These are phyloP conservation scores for Clivina fossor DNA, from an alignment of 2,888 invertebrate species.

Conservation along the genomic window DNA sequence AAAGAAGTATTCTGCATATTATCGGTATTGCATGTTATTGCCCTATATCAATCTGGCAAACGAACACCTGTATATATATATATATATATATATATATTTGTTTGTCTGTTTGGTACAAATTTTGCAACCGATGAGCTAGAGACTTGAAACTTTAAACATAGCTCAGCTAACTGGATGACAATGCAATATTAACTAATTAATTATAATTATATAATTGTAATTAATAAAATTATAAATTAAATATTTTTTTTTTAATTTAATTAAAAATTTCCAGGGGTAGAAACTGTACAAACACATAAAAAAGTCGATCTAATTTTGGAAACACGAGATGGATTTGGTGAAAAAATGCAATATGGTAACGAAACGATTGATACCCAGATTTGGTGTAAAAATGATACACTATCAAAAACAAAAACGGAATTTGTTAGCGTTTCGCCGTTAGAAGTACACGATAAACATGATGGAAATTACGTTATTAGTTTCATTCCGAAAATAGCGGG, in stretches of 20 bases:
- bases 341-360: slow-evolving; percentile 68
- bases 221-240: not conserved
- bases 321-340: slow-evolving; percentile 64
- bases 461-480: slow-evolving; percentile 65
- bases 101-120: too few relatives aligned
- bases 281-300: slow-evolving; percentile 64
- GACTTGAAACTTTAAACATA: too few relatives aligned
- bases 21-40: too few relatives aligned
- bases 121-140: too few relatives aligned
- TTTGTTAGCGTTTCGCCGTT: slow-evolving; percentile 52
- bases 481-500: slow-evolving; percentile 68
- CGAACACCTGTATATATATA: too few relatives aligned
- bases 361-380: slow-evolving; percentile 61
- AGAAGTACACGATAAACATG: slow-evolving; percentile 61
- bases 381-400: slow-evolving; percentile 57
- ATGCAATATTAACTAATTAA: too few relatives aligned
- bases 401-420: slow-evolving; percentile 33
- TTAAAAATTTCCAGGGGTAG: slow-evolving; percentile 52
- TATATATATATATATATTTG: too few relatives aligned
- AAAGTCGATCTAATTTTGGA: slow-evolving; percentile 63
- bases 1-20: too few relatives aligned
- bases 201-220: too few relatives aligned
- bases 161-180: too few relatives aligned
- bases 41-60: too few relatives aligned
- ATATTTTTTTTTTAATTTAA: not conserved